Base-by-base conservation (phyloP, 30 jellyfish, hydroid and myxozoan genomes). In the Calvadosia cruxmelitensis region DNA sequence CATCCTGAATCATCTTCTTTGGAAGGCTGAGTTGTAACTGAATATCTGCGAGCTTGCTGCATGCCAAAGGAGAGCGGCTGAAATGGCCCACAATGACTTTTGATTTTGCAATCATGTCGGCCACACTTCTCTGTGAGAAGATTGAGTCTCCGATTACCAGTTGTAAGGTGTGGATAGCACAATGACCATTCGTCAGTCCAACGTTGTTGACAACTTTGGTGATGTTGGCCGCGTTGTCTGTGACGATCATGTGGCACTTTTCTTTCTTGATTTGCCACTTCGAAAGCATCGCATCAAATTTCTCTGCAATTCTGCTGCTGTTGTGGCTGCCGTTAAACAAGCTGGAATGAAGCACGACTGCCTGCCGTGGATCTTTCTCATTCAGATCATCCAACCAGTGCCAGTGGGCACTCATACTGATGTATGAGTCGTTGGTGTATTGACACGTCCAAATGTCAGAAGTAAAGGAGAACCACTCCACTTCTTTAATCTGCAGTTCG, bases 371-470 rank as follows among this genome's bases (percentile, higher is more conserved):
- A 42, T 42, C 20, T 5, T 20, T 42, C 20, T 42, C 15, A 10
- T 42, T 42, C 72, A 23, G 24, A 25, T 81, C 78, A 49, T 81
- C 89, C 27, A 81, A 72, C 86, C 89, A 81, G 49, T 74, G 77
- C 86, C 89, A 81, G 49, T 74, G 77, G 30, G 67, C 92, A 53
- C 83, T 70, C 31, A 70, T 29, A 29, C 78, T 64, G 2, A 72
- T 80, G 74, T 67, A 73, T 29, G 93, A 80, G 53, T 72, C 93
- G 61, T 80, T 31, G 64, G 88, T 62, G 34, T 73, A 26, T 50
- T 78, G 52, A 75, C 89, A 81, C 53, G 94, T 73, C 94, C 82
- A 81, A 49, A 66, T 50, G 80, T 80, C 77, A 66, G 93, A 80
- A 34, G 93, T 72, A 42, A 81, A 70, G 3, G 74, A 73, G 50